phyloP scores from a whole-genome alignment of 2,888 invertebrate genomes.

The Pseudolycoriella hygida region DNA sequence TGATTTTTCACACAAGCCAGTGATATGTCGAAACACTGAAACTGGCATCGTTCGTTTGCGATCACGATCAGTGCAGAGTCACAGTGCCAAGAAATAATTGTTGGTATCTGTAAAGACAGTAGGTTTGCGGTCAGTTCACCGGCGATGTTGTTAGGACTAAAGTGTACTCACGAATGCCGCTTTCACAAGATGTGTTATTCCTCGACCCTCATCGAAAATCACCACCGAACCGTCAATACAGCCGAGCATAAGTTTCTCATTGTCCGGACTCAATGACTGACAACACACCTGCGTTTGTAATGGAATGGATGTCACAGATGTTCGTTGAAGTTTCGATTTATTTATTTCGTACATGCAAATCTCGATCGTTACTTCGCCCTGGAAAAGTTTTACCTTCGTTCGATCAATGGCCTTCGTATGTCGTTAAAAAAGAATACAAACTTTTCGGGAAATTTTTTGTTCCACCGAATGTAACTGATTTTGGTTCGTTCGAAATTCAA shows the following conservation, averaged over 20 bases:
- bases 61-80: slow-evolving; percentile 48
- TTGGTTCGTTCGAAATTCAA: slow-evolving; percentile 52
- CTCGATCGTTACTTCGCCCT: slow-evolving; percentile 53
- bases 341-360: slow-evolving; percentile 43
- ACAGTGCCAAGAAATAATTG: slow-evolving; percentile 51
- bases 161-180: slow-evolving; percentile 54
- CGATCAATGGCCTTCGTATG: too few relatives aligned
- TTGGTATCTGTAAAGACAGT: slow-evolving; percentile 38
- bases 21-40: slow-evolving; percentile 59
- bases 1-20: slow-evolving; percentile 47
- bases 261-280: slow-evolving; percentile 47
- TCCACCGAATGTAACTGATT: slow-evolving; percentile 62
- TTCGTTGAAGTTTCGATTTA: slow-evolving; percentile 39
- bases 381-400: slow-evolving; percentile 9
- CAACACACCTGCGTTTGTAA: slow-evolving; percentile 52
- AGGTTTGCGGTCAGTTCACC: too few relatives aligned
- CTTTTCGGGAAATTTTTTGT: slow-evolving; percentile 57
- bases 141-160: too few relatives aligned
- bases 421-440: slow-evolving; percentile 11
- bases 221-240: slow-evolving; percentile 75
- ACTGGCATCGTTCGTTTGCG: slow-evolving; percentile 50
- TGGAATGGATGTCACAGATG: slow-evolving; percentile 47
- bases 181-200: slow-evolving; percentile 56
- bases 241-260: slow-evolving; percentile 57
- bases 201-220: slow-evolving; percentile 55